These are phyloP conservation scores for Pipistrellus pygmaeus DNA, from an alignment of 2,797 vertebrate species.

Conservation along the genomic window DNA sequence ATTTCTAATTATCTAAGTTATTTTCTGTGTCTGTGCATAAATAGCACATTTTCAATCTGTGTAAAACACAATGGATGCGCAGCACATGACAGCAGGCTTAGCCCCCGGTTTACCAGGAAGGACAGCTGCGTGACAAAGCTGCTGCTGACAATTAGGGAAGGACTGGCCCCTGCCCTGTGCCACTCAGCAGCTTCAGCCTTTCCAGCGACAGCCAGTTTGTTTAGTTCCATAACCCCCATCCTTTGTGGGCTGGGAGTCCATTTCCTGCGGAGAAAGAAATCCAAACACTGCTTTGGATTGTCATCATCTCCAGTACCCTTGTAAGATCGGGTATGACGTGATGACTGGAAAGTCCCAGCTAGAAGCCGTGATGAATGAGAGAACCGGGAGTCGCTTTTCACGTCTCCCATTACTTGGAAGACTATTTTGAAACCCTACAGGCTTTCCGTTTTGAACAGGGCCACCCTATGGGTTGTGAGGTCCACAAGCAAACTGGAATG, in stretches of 20 bases:
- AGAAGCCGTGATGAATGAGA: slow-evolving; percentile 28
- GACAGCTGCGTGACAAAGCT: slow-evolving; percentile 38
- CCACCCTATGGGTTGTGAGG: background rate
- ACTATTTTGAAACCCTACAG: background rate
- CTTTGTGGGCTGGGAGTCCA: background rate
- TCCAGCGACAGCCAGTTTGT: background rate
- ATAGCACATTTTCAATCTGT: slow-evolving; percentile 80
- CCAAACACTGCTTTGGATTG: background rate
- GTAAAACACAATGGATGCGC: slow-evolving; percentile 77
- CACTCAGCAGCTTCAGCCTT: background rate
- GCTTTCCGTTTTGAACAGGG: slow-evolving; percentile 21
- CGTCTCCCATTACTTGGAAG: slow-evolving; percentile 33
- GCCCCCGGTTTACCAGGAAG: slow-evolving; percentile 36
- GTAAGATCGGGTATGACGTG: slow-evolving; percentile 5
- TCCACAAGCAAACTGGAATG: slow-evolving; percentile 12
- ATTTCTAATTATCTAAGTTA: slow-evolving; percentile 76
- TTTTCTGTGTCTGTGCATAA: slow-evolving; percentile 64
- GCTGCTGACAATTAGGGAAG: slow-evolving; percentile 55
- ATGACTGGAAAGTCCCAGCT: background rate
- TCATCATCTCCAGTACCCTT: background rate
- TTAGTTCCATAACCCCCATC: background rate
- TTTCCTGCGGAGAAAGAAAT: slow-evolving; percentile 23
- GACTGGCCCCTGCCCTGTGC: background rate
- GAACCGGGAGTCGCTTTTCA: slow-evolving; percentile 31
- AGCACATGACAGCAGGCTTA: slow-evolving; percentile 72